phyloP scores from a whole-genome alignment of 2,113 vertebrate genomes.

The Heloderma charlesbogerti region DNA sequence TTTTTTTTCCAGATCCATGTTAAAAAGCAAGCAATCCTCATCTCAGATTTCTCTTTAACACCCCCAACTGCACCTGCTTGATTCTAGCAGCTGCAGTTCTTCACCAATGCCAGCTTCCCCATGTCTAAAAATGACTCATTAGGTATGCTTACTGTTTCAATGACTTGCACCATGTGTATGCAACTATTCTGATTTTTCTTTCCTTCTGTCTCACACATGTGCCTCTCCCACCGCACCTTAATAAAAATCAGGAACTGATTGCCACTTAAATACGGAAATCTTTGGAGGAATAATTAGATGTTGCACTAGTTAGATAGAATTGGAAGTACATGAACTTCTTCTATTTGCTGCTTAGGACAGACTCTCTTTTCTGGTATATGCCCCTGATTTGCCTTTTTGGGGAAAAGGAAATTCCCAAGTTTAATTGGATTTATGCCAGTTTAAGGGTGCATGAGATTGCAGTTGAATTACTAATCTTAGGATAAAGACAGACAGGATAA shows the following conservation, averaged over 20 bases:
- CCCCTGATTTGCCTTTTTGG: neutral
- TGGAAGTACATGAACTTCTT: neutral
- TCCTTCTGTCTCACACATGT: neutral
- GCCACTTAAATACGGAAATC: neutral
- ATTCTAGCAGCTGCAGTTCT: neutral
- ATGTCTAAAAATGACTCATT: conserved; percentile 21
- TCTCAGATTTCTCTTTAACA: conserved; percentile 37
- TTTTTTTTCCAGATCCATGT: neutral
- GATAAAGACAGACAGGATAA: neutral
- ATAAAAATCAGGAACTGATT: neutral
- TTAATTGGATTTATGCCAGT: neutral
- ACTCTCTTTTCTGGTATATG: neutral
- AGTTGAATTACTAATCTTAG: neutral
- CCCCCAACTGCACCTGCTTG: neutral
- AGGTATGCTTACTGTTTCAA: neutral
- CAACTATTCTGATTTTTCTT: fast-evolving
- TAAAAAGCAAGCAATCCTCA: conserved; percentile 13
- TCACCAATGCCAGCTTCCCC: fast-evolving
- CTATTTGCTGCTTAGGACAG: neutral
- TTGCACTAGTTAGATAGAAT: neutral
- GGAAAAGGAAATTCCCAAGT: neutral
- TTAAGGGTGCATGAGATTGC: neutral
- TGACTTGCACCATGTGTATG: neutral
- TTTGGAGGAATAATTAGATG: neutral
- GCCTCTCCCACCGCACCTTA: neutral